Conservation (phyloP, 2,888 invertebrate genomes). For the Lumbricus terrestris region DNA sequence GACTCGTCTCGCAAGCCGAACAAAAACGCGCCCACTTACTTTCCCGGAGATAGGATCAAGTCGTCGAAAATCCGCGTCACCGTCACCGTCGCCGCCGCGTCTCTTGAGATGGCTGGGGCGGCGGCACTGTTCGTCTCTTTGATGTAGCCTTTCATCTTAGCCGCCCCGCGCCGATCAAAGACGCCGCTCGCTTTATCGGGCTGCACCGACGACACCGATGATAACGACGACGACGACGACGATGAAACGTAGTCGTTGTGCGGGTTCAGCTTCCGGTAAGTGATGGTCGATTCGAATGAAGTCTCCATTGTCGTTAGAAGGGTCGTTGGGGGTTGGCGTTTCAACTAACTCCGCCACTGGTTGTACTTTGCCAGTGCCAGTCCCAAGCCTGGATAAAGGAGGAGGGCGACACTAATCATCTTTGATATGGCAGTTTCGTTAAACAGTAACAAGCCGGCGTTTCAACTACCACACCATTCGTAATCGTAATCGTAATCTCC, state of each 20-base stretch:
- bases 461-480: no score
- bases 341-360: no score
- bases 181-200: not conserved
- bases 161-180: not conserved
- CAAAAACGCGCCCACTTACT: conserved; percentile 8
- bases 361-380: no score
- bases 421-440: no score
- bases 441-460: no score
- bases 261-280: not conserved
- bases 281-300: not conserved
- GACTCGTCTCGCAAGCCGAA: not conserved
- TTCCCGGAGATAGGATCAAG: conserved; percentile 8
- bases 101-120: not conserved
- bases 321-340: not conserved
- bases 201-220: conserved; percentile 4
- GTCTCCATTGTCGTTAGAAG: not conserved
- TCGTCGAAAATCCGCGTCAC: not conserved
- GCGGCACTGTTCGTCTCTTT: not conserved
- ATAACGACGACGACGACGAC: not conserved
- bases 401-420: no score
- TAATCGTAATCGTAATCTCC: no score
- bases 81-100: no score
- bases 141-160: not conserved
- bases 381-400: no score
- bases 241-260: not conserved